These are phyloP conservation scores for Echinometra lucunter DNA, from an alignment of 53 echinoderm and acorn worm genomes.

Conservation along the genomic window DNA sequence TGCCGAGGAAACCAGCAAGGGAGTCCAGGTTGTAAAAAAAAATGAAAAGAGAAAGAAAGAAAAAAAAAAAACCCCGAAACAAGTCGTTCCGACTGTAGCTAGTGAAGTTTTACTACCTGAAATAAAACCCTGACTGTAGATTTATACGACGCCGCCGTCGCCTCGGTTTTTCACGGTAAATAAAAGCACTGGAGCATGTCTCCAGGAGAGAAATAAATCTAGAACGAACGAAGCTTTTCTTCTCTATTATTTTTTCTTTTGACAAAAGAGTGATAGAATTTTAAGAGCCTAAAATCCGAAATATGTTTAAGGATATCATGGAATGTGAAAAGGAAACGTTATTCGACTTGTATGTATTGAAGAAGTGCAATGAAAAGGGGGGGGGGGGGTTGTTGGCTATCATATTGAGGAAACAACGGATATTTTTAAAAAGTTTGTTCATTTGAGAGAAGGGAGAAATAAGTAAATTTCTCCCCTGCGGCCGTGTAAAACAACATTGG, in stretches of 20 bases:
- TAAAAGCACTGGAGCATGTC: constrained; percentile 38
- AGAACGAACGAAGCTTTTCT: not conserved
- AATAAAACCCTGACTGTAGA: not conserved
- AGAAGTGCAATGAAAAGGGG: not conserved
- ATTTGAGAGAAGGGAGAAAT: not conserved
- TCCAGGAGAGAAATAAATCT: not conserved
- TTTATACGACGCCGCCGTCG: constrained; percentile 58
- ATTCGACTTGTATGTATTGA: not conserved
- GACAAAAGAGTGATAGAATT: not conserved
- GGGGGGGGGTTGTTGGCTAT: not conserved
- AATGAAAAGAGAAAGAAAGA: not conserved
- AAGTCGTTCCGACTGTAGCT: not conserved
- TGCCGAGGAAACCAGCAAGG: constrained; percentile 33
- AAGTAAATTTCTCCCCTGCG: constrained; percentile 25
- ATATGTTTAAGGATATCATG: not conserved
- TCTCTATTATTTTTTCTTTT: not conserved
- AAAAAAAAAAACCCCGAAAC: not conserved
- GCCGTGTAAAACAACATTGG: constrained; percentile 55
- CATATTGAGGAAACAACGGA: constrained; percentile 18
- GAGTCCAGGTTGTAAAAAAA: constrained; percentile 42
- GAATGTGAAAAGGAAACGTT: not conserved
- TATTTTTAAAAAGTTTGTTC: constrained; percentile 38
- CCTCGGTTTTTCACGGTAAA: not conserved
- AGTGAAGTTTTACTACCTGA: constrained; percentile 45
- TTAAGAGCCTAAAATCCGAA: not conserved